Base-by-base conservation (phyloP, 2,888 invertebrate genomes). In the Sinohyriopsis cumingii region DNA sequence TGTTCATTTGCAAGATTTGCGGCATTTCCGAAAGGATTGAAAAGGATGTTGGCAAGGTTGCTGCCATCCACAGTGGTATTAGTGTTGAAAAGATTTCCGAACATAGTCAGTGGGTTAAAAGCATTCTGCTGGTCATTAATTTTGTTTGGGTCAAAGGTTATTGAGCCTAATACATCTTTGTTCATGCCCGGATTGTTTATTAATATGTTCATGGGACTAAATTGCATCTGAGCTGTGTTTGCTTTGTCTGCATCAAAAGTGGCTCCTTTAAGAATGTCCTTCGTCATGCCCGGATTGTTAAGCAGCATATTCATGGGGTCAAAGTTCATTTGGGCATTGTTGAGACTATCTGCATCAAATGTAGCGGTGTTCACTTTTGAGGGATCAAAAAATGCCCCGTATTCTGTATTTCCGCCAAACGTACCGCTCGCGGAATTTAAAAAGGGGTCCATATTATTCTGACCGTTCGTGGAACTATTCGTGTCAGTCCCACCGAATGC, bases 211-310 rank as follows among this genome's bases (percentile, higher is more conserved):
- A 60, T 55, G 2, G 72, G 72, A 22, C 59, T 68, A 45, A 73
- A 68, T 53, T 76, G 68, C 55, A 33, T 62, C 24, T 63, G 28
- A 20, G 62, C 60, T 19, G 63, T 72, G 62, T 80, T 80, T 18
- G 75, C 68, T 22, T 72, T 72, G 61, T 80, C 68, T 33, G 80
- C 77, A 71, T 78, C 75, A 60, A 80, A 80, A 5, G 65, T 69
- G 18, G 73, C 72, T 19, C 65, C 61, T 33, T 55, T 25, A 15
- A 76, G 56, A 18, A 64, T 75, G 5, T 67, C 69, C 55, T 74
- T 75, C 59, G 78, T 75, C 57, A 77, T 75, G 3, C 77, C 79
- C 1, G 79, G 73, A 59, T 69, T 73, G 28, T 67, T 64, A 3
- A 25, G 28, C 7, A 76, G 64, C 76, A 76, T 76, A 9, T 76